Percentiles rank a stretch among this genome's conserved stretches.
phyloP scores from a whole-genome alignment of 2,113 vertebrate genomes.

The Microtus montanus region DNA sequence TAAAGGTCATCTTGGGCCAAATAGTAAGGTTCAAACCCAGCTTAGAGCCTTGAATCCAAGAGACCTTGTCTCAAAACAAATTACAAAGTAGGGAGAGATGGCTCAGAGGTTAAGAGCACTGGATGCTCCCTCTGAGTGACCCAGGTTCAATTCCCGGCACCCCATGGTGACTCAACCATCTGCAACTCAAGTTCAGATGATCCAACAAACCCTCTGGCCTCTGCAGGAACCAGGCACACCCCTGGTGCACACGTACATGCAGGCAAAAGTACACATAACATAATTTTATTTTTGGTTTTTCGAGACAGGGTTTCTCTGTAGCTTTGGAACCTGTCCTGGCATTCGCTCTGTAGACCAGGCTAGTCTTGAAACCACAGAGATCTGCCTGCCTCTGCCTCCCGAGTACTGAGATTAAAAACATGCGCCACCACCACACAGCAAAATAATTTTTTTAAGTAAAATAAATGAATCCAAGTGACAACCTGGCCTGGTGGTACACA shows the following conservation, averaged over 20 bases:
- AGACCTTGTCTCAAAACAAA: not conserved
- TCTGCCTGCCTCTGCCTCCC: too few species aligned
- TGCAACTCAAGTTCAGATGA: not conserved
- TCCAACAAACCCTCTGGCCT: not conserved
- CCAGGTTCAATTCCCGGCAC: not conserved
- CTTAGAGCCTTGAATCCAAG: not conserved
- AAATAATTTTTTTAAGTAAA: too few species aligned
- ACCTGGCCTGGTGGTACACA: not conserved
- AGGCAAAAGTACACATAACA: not conserved
- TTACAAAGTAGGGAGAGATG: not conserved
- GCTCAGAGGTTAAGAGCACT: not conserved
- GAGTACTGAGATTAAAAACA: too few species aligned
- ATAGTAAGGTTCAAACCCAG: not conserved
- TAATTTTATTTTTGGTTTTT: too few species aligned
- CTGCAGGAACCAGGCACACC: not conserved
- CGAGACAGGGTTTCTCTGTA: too few species aligned
- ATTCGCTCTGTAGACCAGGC: too few species aligned
- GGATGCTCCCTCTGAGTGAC: too few species aligned
- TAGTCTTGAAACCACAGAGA: too few species aligned
- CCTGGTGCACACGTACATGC: not conserved
- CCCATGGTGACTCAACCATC: not conserved
- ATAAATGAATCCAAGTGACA: too few species aligned
- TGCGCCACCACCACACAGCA: too few species aligned
- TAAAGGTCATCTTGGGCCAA: not conserved
- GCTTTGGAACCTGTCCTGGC: too few species aligned